phyloP scores from a whole-genome alignment of 2,113 vertebrate species.

The Phalacrocorax pelagicus region DNA sequence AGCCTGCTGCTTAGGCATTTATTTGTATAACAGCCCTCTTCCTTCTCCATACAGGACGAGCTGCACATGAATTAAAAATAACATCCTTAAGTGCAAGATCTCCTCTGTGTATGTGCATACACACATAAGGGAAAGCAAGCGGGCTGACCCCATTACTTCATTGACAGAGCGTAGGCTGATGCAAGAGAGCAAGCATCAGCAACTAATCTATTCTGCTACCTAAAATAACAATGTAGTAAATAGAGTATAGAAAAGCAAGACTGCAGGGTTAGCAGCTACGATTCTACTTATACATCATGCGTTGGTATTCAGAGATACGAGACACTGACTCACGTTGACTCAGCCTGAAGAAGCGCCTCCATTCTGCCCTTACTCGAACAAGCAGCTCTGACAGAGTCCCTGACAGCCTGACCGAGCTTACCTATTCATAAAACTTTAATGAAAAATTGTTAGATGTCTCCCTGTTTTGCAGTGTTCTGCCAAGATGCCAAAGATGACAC shows the following conservation, averaged over 20 bases:
- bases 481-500: background rate
- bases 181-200: background rate
- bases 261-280: background rate
- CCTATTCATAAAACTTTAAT: background rate
- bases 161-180: background rate
- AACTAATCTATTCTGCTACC: background rate
- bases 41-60: background rate
- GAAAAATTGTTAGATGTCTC: background rate
- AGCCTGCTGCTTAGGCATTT: background rate
- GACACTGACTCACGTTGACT: background rate
- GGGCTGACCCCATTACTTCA: constrained; percentile 10
- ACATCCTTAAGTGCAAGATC: constrained; percentile 2
- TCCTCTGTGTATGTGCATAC: background rate
- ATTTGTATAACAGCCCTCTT: background rate
- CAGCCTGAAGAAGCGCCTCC: background rate
- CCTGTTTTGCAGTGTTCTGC: background rate
- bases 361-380: background rate
- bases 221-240: background rate
- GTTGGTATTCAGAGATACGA: background rate
- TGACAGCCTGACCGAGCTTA: background rate
- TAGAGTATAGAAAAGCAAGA: background rate
- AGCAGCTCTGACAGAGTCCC: background rate
- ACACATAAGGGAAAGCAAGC: background rate
- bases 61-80: constrained; percentile 48
- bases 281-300: background rate